Conservation (phyloP, 35 echinoderm and acorn worm species). For the Patiria miniata region DNA sequence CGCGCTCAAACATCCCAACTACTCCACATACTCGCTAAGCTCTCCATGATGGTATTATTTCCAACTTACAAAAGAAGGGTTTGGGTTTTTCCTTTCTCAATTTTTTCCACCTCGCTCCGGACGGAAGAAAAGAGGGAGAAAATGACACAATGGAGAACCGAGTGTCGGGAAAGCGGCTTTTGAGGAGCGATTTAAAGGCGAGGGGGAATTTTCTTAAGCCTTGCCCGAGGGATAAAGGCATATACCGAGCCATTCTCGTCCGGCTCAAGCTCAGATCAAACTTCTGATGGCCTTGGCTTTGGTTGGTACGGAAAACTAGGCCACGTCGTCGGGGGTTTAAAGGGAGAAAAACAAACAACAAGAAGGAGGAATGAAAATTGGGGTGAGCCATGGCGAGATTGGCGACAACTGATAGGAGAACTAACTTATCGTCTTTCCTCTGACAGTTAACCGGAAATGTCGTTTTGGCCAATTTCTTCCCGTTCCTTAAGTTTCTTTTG, state of each 20-base stretch:
- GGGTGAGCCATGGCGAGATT: too few relatives aligned
- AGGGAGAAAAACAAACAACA: too few relatives aligned
- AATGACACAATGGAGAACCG: conserved; percentile 1
- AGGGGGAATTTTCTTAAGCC: conserved; percentile 6
- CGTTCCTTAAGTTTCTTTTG: too few relatives aligned
- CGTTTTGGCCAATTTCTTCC: too few relatives aligned
- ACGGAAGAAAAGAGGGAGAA: background rate
- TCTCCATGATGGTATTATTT: background rate
- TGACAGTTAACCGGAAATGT: too few relatives aligned
- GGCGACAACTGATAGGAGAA: too few relatives aligned
- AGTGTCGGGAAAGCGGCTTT: conserved; percentile 28
- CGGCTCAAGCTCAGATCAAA: background rate
- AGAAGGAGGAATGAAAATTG: too few relatives aligned
- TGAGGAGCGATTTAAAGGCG: background rate
- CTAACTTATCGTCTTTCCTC: too few relatives aligned
- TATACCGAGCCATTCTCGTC: background rate
- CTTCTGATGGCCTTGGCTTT: conserved; percentile 16
- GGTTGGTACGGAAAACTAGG: background rate
- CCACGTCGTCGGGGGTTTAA: background rate
- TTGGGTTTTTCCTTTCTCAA: background rate
- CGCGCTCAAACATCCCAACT: background rate
- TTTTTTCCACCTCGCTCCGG: background rate
- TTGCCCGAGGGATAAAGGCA: background rate
- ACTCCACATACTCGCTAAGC: background rate
- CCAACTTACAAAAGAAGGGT: background rate